Evolutionary conservation across 2,888 invertebrate species (phyloP), one percentile per base, ranked within the genome.

Genomic region (Eremobia ochroleuca): DNA sequence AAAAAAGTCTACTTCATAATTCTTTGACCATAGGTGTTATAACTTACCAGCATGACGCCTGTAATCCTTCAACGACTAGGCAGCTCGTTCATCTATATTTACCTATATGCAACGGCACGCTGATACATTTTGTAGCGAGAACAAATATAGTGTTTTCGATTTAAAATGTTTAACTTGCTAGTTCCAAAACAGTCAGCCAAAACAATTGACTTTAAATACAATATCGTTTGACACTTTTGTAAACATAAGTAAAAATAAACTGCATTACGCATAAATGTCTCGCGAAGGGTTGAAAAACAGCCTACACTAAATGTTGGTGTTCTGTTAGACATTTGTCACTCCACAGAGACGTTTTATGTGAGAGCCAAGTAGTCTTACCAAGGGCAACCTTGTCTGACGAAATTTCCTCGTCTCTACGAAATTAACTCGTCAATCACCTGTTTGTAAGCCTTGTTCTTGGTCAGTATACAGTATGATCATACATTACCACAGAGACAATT

Each of bases 31-130:
- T 18, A 15, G 46, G 21, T 21, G 0, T 46, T 46, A 46, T 6
- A 21, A 46, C 46, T 21, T 46, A 46, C 8, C 8, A 37, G 6
- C 31, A 34, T 61, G 11, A 25, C 5, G 21, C 31, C 21, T 25
- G 18, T 18, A 21, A 21, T 18, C 46, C 18, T 46, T 18, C 18
- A 46, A 5, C 0, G 46, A 18, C 46, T 31, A 21, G 13, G 11
- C 31, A 61, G 34, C 61, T 21, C 61, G 46, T 46, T 46, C 46
- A 15, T 15, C 9, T 46, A 58, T 68, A 62, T 73, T 62, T 58
- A n/a, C n/a, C n/a, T 55, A 74, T 52, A 72, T 77, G 77, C 71
- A 58, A 6, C 28, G 62, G 34, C 71, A 82, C 70, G 49, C 31
- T 40, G 61, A n/a, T 11, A n/a, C 31, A 79, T 70, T 59, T 43